phyloP scores from a whole-genome alignment of 2,888 invertebrate genomes.

The Chirona hameri region DNA sequence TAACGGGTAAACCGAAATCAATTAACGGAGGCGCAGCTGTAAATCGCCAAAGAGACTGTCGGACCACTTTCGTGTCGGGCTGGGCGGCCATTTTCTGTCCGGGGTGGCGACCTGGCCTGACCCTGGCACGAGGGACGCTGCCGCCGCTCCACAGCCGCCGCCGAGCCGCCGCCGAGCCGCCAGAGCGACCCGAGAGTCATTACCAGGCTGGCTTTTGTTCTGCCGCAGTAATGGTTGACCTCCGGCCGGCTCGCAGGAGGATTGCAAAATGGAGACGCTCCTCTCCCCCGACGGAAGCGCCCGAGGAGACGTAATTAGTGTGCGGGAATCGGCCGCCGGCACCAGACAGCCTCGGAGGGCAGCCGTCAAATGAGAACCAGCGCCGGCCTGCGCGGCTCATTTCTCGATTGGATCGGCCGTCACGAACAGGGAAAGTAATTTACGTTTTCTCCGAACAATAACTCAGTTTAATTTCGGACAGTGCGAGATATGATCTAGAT shows the following conservation, averaged over 20 bases:
- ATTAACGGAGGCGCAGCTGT: neutral
- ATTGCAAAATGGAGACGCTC: neutral
- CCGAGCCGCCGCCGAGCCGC: neutral
- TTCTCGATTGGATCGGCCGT: neutral
- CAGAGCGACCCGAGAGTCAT: neutral
- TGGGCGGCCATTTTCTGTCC: neutral
- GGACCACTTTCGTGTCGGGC: neutral
- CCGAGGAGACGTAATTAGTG: neutral
- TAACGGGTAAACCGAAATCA: conserved; percentile 13
- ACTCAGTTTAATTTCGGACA: neutral
- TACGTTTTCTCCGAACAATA: neutral
- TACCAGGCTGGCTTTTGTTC: neutral
- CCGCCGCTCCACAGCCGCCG: neutral
- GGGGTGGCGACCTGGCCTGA: neutral
- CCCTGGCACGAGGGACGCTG: neutral
- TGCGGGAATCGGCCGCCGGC: neutral
- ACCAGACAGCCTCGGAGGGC: too few species aligned
- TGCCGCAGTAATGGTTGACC: neutral
- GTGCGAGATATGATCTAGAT: too few species aligned
- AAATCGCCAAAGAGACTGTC: neutral
- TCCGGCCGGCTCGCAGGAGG: neutral
- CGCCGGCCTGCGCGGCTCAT: neutral
- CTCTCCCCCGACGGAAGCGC: neutral
- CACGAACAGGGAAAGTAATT: conserved; percentile 11
- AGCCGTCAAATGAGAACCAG: neutral